Base-by-base conservation (phyloP, 1,140 invertebrate species). In the Drosophila mauritiana region DNA sequence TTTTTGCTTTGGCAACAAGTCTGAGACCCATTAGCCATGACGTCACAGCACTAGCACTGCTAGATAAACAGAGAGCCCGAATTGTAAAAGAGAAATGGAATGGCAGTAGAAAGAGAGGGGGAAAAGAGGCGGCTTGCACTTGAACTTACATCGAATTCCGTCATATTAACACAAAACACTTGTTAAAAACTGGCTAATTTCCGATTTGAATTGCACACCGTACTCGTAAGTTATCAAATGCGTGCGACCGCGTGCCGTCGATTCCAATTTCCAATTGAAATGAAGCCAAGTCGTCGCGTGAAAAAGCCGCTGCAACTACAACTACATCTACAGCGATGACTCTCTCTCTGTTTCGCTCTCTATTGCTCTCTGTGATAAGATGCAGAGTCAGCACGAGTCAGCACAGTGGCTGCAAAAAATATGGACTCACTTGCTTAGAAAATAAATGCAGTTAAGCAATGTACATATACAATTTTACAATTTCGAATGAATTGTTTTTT, bases 191-290 rank as follows among this genome's bases (percentile, higher is more conserved):
- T 69, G 11, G 17, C 17, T 46, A 63, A 79, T 79, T 88, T 62
- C n/a, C 17, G 58, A 88, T 88, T 86, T 49, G 62, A 79, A 73
- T 79, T 76, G 51, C 80, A 45, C 52, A 59, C 56, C 65, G 39
- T 62, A 75, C 68, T 81, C 59, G 73, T 53, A 68, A 49, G 68
- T 56, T 45, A 68, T 22, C 15, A 22, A 46, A 65, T 67, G 43
- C 43, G 54, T 75, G 73, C 80, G 61, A 73, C 43, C 83, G 79
- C 62, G 62, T 81, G 83, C 49, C 8, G 48, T 48, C 46, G 67
- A 68, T 85, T 85, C 75, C 62, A 59, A 85, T 86, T 86, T 83
- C 65, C 79, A 86, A 86, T 83, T 86, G 80, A 83, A 86, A 88
- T 83, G 75, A 86, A 86, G 84, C 31, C 2, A 15, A 51, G n/a